Evolutionary conservation across 2,888 invertebrate species (phyloP).

Genomic region (Ferdinandea cuprea): DNA sequence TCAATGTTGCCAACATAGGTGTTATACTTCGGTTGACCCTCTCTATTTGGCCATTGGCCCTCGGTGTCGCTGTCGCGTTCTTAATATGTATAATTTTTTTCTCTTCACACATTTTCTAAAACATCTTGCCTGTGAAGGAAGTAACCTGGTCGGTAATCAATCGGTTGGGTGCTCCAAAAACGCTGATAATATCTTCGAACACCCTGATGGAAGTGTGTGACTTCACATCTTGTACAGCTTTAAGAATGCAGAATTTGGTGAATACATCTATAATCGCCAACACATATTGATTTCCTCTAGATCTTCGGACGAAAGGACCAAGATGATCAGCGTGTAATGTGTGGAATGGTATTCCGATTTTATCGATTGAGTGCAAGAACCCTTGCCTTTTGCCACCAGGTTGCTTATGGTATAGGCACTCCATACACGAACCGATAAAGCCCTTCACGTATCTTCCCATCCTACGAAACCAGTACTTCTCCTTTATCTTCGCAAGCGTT

Average conservation of each 20-base stretch:
- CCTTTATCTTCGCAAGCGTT: slow-evolving; percentile 75
- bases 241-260: slow-evolving; percentile 79
- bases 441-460: slow-evolving; percentile 79
- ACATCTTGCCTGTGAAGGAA: slow-evolving; percentile 79
- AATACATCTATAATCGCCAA: slow-evolving; percentile 80
- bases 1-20: slow-evolving; percentile 69
- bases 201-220: slow-evolving; percentile 76
- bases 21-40: slow-evolving; percentile 75
- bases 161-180: slow-evolving; percentile 77
- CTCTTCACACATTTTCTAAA: slow-evolving; percentile 77
- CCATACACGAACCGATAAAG: slow-evolving; percentile 78
- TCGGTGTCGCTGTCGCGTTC: slow-evolving; percentile 76
- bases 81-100: slow-evolving; percentile 71
- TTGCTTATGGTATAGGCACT: slow-evolving; percentile 80
- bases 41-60: slow-evolving; percentile 77
- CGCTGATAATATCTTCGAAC: slow-evolving; percentile 76
- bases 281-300: slow-evolving; percentile 78
- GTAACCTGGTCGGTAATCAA: slow-evolving; percentile 81
- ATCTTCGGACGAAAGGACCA: slow-evolving; percentile 80
- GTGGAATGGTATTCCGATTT: slow-evolving; percentile 80
- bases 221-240: slow-evolving; percentile 77
- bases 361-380: slow-evolving; percentile 81
- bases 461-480: slow-evolving; percentile 81
- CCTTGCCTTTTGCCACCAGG: slow-evolving; percentile 77
- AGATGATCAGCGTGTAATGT: slow-evolving; percentile 82